Evolutionary conservation across 2,797 vertebrate species (phyloP).

Genomic region (Mus minutoides): DNA sequence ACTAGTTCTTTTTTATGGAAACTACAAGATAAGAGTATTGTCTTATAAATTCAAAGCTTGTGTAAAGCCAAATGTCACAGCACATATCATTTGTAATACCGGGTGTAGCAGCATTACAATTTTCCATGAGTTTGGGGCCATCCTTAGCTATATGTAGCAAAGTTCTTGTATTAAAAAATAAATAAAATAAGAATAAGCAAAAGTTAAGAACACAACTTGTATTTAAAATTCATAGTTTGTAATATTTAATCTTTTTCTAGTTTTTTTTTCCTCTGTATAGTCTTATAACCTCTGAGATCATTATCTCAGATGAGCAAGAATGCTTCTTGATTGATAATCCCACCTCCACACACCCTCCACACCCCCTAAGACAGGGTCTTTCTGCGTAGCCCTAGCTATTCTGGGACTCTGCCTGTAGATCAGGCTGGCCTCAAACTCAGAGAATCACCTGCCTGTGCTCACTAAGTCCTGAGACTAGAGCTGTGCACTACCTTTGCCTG

Average conservation of each 20-base stretch:
- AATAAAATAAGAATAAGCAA: not conserved
- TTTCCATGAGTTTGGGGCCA: not conserved
- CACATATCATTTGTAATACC: not conserved
- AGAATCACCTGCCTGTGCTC: not conserved
- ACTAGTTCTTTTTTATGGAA: slow-evolving; percentile 55
- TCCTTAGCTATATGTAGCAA: not conserved
- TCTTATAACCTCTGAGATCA: not conserved
- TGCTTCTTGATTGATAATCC: not conserved
- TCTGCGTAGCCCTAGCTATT: not conserved
- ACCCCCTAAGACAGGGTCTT: not conserved
- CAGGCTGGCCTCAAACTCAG: not conserved
- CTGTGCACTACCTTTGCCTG: not conserved
- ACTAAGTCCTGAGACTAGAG: not conserved
- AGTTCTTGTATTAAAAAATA: not conserved
- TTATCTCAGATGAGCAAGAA: not conserved
- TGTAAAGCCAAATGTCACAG: not conserved
- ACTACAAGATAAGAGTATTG: not conserved
- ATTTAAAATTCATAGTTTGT: not conserved
- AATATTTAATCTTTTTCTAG: slow-evolving; percentile 37
- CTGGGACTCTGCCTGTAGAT: not conserved
- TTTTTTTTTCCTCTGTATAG: not conserved
- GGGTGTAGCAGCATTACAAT: not conserved
- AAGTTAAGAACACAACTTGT: not conserved
- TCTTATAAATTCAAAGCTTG: not conserved
- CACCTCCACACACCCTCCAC: no score